Base-by-base conservation (phyloP, 2,888 invertebrate species). In the Anodontia alba region DNA sequence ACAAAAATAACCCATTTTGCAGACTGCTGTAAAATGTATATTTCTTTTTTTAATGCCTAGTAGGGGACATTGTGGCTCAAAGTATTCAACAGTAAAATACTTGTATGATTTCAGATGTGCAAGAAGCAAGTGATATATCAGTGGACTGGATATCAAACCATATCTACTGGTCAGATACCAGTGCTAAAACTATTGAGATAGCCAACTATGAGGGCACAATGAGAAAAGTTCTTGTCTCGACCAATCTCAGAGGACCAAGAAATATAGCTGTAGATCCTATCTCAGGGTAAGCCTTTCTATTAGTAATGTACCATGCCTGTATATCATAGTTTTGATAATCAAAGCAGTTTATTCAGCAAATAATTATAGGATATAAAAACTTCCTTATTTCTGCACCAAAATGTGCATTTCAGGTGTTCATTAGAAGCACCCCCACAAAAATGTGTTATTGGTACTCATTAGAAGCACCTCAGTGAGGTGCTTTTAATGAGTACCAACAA, bases 121-220 rank as follows among this genome's bases (percentile, higher is more conserved):
- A 84, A 10, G 91, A 93, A 66, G 91, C 91, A 26, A 90, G 91
- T 80, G 91, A 93, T 1, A 75, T 93, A 49, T 80, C 92, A 0
- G 90, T 92, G 26, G 93, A 93, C 86, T 93, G 92, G 92, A 86
- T 91, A 0, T 90, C 91, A 8, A 87, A 88, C 36, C 92, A 92
- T 73, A 78, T 93, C 29, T 93, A 93, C 87, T 93, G 93, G 93
- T 92, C 93, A 29, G 93, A 93, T 76, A 85, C 87, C n/a, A 82
- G 83, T 29, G 87, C 83, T 69, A 79, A 84, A 62, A 91, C 90
- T 7, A 78, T 93, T 7, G 92, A 93, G 78, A 86, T 93, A 26
- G 86, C 92, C 38, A 91, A 92, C 83, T 92, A 92, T 81, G 90
- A 92, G 68, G 92, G 92, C 26, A 79, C 76, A 7, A 89, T 90